Conservation (phyloP, 2,888 invertebrate genomes). For the Drosophila aldrichi region DNA sequence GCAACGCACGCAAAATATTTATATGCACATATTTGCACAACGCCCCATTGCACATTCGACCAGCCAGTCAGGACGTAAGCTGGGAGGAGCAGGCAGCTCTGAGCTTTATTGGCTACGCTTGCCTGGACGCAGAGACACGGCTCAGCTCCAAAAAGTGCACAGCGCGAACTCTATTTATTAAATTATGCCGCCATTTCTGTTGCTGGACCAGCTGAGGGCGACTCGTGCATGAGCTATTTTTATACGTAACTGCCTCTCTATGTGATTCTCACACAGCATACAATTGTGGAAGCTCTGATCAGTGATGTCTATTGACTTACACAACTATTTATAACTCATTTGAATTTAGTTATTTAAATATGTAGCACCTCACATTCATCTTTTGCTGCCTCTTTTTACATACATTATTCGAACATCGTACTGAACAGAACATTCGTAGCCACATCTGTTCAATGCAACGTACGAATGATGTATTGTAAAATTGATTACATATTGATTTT, state of each 20-base stretch:
- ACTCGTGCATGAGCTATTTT: conserved; percentile 28
- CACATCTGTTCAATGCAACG: conserved; percentile 12
- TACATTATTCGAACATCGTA: conserved; percentile 21
- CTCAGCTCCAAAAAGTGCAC: conserved; percentile 25
- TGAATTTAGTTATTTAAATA: too few relatives aligned
- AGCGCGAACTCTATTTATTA: conserved; percentile 40
- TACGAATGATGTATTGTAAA: conserved; percentile 19
- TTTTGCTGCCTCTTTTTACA: conserved; percentile 1
- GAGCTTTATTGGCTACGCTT: conserved; percentile 51
- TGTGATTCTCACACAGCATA: background rate
- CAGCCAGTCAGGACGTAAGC: background rate
- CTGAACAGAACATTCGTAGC: conserved; percentile 11
- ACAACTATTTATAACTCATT: background rate
- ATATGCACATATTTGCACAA: conserved; percentile 69
- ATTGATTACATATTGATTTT: background rate
- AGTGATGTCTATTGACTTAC: background rate
- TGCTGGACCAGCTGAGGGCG: conserved; percentile 12
- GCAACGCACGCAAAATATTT: conserved; percentile 71
- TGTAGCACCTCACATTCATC: background rate
- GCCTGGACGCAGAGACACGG: conserved; percentile 34
- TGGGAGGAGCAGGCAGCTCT: background rate
- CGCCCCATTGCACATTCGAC: conserved; percentile 73
- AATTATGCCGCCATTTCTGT: conserved; percentile 38
- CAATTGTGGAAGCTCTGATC: background rate
- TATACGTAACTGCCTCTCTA: background rate